Conservation (phyloP, 1,140 invertebrate species). For the Aphelinus certus region DNA sequence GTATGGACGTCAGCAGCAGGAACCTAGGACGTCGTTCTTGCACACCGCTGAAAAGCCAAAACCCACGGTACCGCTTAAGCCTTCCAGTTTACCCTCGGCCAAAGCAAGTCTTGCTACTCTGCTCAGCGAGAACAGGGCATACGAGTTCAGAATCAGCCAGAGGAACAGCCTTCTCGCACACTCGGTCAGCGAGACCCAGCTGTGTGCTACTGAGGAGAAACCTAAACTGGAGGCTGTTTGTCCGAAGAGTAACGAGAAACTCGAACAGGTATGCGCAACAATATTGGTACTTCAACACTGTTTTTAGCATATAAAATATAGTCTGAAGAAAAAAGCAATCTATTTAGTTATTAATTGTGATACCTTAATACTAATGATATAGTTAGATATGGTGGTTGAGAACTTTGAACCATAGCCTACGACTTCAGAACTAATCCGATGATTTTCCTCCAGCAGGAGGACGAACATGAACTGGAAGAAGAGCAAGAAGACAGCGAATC, state of each 20-base stretch:
- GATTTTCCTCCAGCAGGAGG: not conserved
- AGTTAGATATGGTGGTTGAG: too few relatives aligned
- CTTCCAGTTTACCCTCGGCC: constrained; percentile 36
- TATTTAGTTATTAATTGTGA: too few relatives aligned
- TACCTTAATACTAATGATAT: too few relatives aligned
- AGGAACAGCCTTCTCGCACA: not conserved
- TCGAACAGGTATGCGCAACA: too few relatives aligned
- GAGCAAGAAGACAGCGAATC: not conserved
- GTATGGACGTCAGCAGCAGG: constrained; percentile 44
- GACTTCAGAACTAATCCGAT: too few relatives aligned
- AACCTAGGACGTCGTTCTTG: constrained; percentile 76
- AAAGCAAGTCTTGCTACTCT: constrained; percentile 39
- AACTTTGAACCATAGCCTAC: too few relatives aligned
- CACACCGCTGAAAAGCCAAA: constrained; percentile 64
- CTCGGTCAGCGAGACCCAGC: constrained; percentile 31
- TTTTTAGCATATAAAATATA: too few relatives aligned
- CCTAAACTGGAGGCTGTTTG: not conserved
- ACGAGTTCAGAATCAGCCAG: constrained; percentile 29
- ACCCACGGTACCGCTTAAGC: constrained; percentile 55
- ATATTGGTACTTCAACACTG: too few relatives aligned
- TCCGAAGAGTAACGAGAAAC: not conserved
- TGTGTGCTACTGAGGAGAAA: constrained; percentile 1
- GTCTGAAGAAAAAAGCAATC: too few relatives aligned
- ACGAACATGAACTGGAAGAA: constrained; percentile 41
- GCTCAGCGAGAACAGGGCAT: constrained; percentile 33